Evolutionary conservation across 2,888 invertebrate genomes (phyloP), one percentile per base, ranked within the genome.

Genomic region (Leptinotarsa tumamoca): DNA sequence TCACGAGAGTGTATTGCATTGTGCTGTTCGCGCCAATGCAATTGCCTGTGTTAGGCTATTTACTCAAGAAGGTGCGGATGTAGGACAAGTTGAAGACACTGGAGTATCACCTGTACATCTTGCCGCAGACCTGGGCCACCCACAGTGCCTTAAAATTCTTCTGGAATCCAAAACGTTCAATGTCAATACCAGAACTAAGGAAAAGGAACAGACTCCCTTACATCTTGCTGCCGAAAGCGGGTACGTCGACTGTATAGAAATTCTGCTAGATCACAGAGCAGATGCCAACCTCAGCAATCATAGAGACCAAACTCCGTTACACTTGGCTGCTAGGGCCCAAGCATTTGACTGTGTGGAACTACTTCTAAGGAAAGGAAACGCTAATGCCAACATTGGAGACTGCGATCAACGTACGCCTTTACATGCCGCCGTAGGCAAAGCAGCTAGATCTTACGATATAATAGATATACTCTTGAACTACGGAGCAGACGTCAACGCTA

Each of bases 181-280:
- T 83, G 90, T 94, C 1, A 92, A 95, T 83, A 91, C 92, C 0
- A 90, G 92, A 78, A 94, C 94, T 63, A 91, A 93, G 5, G 94
- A 94, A 74, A 93, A 94, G 82, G 94, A 94, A 79, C 93, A 94
- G 15, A 95, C 95, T 0, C 93, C 95, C 0, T 85, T 96, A 73
- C 97, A 97, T 89, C 89, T 97, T 79, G 96, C 97, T 0, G 96
- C 97, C 1, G 96, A 96, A 85, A 95, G 95, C 74, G 96, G 96
- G 2, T 95, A 95, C 85, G 92, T 92, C 15, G 95, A 96, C 71
- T 96, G 95, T 83, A 92, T 96, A 0, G 93, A 94, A 83, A 87
- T 95, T 66, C 87, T 96, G 61, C 85, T 96, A 56, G 90, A 92
- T 13, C 93, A 93, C 82, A 93, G 94, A 0, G 96, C 96, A 0